Evolutionary conservation across 2,797 vertebrate species (phyloP).

Genomic region (Lacerta bilineata): DNA sequence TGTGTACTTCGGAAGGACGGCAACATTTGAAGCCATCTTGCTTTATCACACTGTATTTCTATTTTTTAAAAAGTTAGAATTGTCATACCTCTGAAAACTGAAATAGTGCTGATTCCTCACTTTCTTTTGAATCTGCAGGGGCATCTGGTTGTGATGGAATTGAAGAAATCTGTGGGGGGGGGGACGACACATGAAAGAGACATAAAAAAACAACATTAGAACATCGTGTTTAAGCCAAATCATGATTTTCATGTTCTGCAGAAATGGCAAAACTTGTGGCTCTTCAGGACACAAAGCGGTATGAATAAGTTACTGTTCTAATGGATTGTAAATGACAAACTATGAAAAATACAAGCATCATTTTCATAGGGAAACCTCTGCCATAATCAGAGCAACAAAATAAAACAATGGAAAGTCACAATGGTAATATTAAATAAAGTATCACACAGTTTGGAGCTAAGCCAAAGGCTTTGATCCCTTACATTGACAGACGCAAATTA

Average conservation of each 20-base stretch:
- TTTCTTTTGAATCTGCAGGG: conserved; percentile 76
- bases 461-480: conserved; percentile 24
- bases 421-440: conserved; percentile 39
- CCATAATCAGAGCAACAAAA: neutral
- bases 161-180: conserved; percentile 82
- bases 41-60: conserved; percentile 20
- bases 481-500: conserved; percentile 42
- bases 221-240: conserved; percentile 7
- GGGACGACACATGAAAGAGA: conserved; percentile 21
- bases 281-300: neutral
- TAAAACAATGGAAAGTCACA: conserved; percentile 27
- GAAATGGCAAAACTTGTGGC: neutral
- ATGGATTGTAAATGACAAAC: neutral
- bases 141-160: conserved; percentile 78
- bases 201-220: conserved; percentile 42
- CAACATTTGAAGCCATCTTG: neutral
- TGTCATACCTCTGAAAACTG: conserved; percentile 85
- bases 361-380: conserved; percentile 36
- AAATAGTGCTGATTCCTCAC: conserved; percentile 84
- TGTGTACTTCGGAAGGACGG: neutral
- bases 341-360: conserved; percentile 3
- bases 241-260: conserved; percentile 6
- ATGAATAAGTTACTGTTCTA: conserved; percentile 22
- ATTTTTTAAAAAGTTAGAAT: conserved; percentile 32
- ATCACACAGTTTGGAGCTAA: conserved; percentile 16